Conservation (phyloP, 2,113 vertebrate species). For the Notarius lentiginosus region DNA sequence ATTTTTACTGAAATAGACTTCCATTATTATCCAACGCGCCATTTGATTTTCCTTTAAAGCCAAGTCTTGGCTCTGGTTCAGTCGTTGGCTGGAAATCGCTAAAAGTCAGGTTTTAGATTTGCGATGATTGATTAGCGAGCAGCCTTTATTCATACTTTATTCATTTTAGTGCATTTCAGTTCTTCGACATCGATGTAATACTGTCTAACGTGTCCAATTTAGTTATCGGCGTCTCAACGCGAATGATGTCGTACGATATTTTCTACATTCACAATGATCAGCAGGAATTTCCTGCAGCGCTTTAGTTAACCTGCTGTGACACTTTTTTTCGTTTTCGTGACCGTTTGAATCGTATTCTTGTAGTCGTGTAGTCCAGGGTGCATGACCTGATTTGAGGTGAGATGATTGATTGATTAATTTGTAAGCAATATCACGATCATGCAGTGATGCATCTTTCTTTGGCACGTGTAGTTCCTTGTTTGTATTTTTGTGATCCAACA, state of each 20-base stretch:
- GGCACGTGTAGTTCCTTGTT: neutral
- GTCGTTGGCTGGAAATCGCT: neutral
- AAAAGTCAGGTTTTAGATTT: neutral
- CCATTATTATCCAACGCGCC: neutral
- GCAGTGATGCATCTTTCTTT: neutral
- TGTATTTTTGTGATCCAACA: neutral
- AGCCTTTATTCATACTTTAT: neutral
- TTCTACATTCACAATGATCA: neutral
- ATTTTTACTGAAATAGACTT: neutral
- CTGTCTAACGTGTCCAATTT: neutral
- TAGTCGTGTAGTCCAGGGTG: neutral
- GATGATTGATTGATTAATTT: conserved; percentile 7
- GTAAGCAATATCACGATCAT: neutral
- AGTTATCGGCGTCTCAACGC: neutral
- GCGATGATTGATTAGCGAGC: neutral
- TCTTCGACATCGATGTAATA: neutral
- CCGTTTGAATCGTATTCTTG: neutral
- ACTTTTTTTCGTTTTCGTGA: neutral
- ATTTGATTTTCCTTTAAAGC: neutral
- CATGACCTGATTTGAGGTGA: conserved; percentile 21
- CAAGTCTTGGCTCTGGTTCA: neutral
- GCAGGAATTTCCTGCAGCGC: neutral
- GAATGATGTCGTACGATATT: neutral
- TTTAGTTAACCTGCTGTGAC: neutral
- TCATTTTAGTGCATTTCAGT: conserved; percentile 22